Percentiles rank a stretch among this genome's conserved stretches.
These are phyloP conservation scores for Phasianus colchicus DNA, from an alignment of 2,113 vertebrate species.

Conservation along the genomic window DNA sequence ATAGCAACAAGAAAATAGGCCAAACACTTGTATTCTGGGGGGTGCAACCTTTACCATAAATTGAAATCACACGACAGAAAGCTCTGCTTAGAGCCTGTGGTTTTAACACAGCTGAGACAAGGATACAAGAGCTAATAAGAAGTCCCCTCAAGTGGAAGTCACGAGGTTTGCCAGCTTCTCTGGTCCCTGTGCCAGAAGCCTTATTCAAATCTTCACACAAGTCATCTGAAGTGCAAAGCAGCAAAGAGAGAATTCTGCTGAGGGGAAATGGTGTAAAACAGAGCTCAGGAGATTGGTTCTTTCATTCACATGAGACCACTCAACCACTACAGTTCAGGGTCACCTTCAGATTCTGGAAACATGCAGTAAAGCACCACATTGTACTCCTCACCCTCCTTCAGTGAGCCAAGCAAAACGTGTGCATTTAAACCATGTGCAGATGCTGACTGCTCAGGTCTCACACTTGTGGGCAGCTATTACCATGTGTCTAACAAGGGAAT, in stretches of 20 bases:
- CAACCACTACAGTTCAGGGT: not conserved
- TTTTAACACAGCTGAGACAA: not conserved
- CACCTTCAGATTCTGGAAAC: not conserved
- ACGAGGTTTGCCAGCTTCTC: not conserved
- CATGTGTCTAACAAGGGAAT: not conserved
- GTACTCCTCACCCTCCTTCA: not conserved
- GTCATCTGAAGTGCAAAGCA: not conserved
- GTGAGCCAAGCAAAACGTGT: not conserved
- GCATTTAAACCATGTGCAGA: not conserved
- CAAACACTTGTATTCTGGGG: rapidly evolving
- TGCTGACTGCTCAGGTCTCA: not conserved
- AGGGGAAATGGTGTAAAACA: not conserved
- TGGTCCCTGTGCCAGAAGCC: not conserved
- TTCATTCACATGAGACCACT: not conserved
- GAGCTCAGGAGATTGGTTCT: not conserved
- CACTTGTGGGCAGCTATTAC: not conserved
- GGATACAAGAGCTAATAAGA: not conserved
- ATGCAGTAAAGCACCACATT: not conserved
- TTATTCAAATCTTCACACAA: not conserved
- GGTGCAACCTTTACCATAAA: not conserved
- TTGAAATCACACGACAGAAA: not conserved
- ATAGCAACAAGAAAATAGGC: rapidly evolving
- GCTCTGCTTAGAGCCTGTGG: not conserved
- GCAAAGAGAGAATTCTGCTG: not conserved
- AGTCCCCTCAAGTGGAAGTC: not conserved